A percentile compares a stretch with the other conserved stretches of the same genome.
Evolutionary conservation across 2,113 vertebrate species (phyloP).

Genomic region (Enhydra lutris): DNA sequence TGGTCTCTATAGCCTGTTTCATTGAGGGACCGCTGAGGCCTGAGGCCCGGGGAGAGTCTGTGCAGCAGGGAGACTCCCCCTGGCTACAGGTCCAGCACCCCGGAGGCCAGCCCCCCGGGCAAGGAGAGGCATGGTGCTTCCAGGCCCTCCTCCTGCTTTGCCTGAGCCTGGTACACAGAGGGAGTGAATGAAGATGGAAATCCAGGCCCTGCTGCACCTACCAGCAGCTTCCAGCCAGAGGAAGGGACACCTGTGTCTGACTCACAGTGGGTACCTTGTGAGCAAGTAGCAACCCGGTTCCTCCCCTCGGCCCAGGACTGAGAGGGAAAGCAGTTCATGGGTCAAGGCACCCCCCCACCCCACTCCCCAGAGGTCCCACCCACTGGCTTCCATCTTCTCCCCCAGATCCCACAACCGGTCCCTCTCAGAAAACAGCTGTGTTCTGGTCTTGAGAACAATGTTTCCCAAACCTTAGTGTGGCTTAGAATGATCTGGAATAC

Average conservation of each 20-base stretch:
- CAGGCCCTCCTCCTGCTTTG: background rate
- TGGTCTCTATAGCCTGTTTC: background rate
- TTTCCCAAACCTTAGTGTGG: background rate
- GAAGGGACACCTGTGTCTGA: background rate
- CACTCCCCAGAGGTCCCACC: no score
- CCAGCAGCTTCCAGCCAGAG: background rate
- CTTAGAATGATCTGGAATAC: background rate
- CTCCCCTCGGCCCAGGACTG: background rate
- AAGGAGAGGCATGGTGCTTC: slow-evolving; percentile 20
- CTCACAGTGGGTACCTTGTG: rapidly evolving
- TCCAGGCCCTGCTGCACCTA: rapidly evolving
- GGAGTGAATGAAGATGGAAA: background rate
- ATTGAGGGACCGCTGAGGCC: slow-evolving; percentile 39
- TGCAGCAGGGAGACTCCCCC: slow-evolving; percentile 67
- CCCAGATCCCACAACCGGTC: background rate
- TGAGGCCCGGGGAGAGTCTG: slow-evolving; percentile 65
- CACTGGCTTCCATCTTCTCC: background rate
- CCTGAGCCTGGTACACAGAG: background rate
- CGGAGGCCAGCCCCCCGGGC: background rate
- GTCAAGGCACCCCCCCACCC: background rate
- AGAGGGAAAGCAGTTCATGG: background rate
- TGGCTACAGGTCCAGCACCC: background rate
- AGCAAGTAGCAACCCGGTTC: background rate
- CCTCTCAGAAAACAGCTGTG: background rate
- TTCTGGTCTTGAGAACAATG: background rate